Evolutionary conservation across 2,888 invertebrate genomes (phyloP).

Genomic region (Caenorhabditis plicata): DNA sequence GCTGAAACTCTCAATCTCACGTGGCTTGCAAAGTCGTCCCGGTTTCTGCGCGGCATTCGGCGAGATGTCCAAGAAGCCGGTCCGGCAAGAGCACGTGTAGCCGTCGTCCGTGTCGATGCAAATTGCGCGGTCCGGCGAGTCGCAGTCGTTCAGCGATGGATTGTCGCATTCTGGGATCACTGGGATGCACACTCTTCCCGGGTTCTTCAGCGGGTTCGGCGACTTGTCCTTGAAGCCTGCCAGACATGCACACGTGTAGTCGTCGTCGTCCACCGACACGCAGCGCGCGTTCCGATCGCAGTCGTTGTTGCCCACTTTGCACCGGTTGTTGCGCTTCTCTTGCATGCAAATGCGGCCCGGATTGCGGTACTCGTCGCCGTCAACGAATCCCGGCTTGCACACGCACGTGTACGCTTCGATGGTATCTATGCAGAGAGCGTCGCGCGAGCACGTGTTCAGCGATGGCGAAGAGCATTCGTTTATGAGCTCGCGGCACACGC

Average conservation of each 20-base stretch:
- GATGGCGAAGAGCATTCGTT: constrained; percentile 57
- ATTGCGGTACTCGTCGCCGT: constrained; percentile 63
- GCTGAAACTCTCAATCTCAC: constrained; percentile 26
- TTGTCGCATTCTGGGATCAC: constrained; percentile 61
- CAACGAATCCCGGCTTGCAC: constrained; percentile 59
- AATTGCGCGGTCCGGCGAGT: constrained; percentile 54
- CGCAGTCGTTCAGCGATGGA: constrained; percentile 60
- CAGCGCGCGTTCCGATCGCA: constrained; percentile 64
- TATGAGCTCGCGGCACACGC: constrained; percentile 58
- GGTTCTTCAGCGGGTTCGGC: constrained; percentile 32
- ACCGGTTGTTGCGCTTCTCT: constrained; percentile 57
- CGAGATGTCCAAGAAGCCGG: constrained; percentile 64
- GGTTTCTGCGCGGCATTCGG: constrained; percentile 55
- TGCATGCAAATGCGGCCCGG: constrained; percentile 54
- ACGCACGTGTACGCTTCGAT: constrained; percentile 58
- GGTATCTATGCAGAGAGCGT: constrained; percentile 65
- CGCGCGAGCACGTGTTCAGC: constrained; percentile 56
- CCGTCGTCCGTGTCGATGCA: constrained; percentile 64
- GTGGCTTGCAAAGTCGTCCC: constrained; percentile 62
- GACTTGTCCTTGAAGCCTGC: constrained; percentile 55
- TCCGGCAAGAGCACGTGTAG: constrained; percentile 56
- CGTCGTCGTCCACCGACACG: constrained; percentile 56
- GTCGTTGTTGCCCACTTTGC: constrained; percentile 59
- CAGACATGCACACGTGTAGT: constrained; percentile 61
- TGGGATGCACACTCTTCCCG: constrained; percentile 53